Base-by-base conservation (phyloP, 2,888 invertebrate species). In the Dexiosoma caninum region DNA sequence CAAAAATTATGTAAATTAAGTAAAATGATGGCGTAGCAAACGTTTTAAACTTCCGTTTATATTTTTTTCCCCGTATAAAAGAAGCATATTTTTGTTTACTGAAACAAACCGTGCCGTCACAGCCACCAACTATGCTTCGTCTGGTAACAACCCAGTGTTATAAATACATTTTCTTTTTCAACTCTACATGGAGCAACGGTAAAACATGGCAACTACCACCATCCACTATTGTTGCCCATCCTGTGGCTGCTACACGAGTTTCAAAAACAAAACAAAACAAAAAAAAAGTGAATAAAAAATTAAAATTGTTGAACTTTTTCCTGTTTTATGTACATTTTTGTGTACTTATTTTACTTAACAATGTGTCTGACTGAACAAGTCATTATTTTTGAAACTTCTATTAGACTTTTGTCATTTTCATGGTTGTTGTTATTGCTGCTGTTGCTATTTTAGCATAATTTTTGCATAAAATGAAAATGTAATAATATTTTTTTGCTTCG, bases 1-100 rank as follows among this genome's bases (percentile, higher is more conserved):
- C 72, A 74, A 75, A 75, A 81, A 81, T 74, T 81, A 81, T 81
- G 81, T 74, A 81, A 81, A 81, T 81, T 72, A 81, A 77, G 81
- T 69, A 77, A 77, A 81, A 77, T 69, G 77, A 77, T 81, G 81
- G 81, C 69, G 72, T 70, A 81, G 69, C 72, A 77, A 81, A 71
- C 72, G 81, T 74, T 81, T 81, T 74, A 74, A 64, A 64, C 57
- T 81, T 77, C 81, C 81, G 81, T 69, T 69, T n/a, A n/a, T n/a
- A n/a, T 81, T 77, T 77, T 77, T 77, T 77, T 81, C 77, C 77
- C 77, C 81, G 72, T 44, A 77, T 53, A 69, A 64, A 77, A 81
- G 64, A 40, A 81, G 77, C 81, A 81, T 81, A 81, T 81, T 81
- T 81, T 71, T 69, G 67, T 67, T 76, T 69, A 49, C 19, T 53